These are phyloP conservation scores for Lasiurus borealis DNA, from an alignment of 2,113 vertebrate species.

Conservation along the genomic window DNA sequence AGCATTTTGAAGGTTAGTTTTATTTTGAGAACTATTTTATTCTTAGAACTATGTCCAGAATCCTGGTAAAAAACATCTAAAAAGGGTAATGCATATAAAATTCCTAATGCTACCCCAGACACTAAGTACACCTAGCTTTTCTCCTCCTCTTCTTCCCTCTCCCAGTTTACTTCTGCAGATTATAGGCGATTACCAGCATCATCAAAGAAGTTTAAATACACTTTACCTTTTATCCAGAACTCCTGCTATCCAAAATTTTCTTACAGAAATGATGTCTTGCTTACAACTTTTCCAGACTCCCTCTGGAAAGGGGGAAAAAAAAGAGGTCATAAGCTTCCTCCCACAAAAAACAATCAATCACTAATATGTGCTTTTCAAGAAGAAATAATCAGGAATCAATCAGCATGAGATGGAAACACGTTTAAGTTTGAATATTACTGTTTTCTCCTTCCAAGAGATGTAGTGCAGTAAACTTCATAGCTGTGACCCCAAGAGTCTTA, in stretches of 20 bases:
- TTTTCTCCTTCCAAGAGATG: neutral
- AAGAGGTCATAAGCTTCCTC: neutral
- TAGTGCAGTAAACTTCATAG: neutral
- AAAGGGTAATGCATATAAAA: neutral
- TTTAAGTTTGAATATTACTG: neutral
- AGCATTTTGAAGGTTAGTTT: conserved; percentile 4
- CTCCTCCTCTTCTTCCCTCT: neutral
- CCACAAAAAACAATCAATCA: conserved; percentile 28
- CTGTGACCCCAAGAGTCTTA: neutral
- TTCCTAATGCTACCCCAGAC: neutral
- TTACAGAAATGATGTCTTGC: conserved; percentile 78
- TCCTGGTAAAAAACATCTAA: neutral
- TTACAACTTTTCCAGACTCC: conserved; percentile 78
- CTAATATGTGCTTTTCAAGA: conserved; percentile 56
- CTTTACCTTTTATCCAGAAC: conserved; percentile 82
- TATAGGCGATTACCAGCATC: neutral
- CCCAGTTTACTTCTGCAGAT: neutral
- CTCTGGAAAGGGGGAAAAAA: conserved; percentile 32
- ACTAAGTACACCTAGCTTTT: neutral
- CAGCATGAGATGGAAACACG: neutral
- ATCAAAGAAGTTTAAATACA: neutral
- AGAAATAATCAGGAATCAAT: conserved; percentile 39
- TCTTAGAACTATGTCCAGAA: conserved; percentile 3
- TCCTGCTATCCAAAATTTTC: conserved; percentile 75
- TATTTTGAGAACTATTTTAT: neutral